phyloP scores from a whole-genome alignment of 2,797 vertebrate species.

The Apogon hyalosoma region DNA sequence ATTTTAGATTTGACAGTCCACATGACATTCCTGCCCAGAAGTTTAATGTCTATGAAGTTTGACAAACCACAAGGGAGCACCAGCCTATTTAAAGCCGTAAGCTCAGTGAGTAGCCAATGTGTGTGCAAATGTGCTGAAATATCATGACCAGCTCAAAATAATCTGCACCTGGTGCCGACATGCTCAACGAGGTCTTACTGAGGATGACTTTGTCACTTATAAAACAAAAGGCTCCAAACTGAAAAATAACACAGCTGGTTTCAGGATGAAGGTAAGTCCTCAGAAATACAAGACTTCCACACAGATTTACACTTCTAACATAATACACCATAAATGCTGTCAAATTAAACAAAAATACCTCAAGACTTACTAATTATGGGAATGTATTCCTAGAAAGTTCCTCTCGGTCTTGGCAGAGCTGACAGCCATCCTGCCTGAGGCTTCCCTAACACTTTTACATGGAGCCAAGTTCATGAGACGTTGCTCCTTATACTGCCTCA shows the following conservation, averaged over 20 bases:
- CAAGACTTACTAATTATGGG: slow-evolving; percentile 33
- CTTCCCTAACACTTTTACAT: slow-evolving; percentile 28
- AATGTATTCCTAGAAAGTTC: slow-evolving; percentile 65
- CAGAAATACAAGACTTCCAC: slow-evolving; percentile 20
- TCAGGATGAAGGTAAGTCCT: slow-evolving; percentile 33
- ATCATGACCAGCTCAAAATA: slow-evolving; percentile 82
- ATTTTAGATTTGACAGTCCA: slow-evolving; percentile 19
- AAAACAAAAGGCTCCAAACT: slow-evolving; percentile 68
- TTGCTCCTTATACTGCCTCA: slow-evolving; percentile 18
- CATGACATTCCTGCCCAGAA: slow-evolving; percentile 29
- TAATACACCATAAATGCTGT: not conserved
- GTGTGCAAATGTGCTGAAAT: slow-evolving; percentile 83
- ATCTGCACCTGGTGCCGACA: slow-evolving; percentile 84
- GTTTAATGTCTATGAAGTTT: slow-evolving; percentile 65
- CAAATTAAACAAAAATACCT: slow-evolving; percentile 3
- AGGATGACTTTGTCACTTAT: slow-evolving; percentile 75
- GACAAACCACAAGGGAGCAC: slow-evolving; percentile 75
- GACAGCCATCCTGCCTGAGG: slow-evolving; percentile 26
- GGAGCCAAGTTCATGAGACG: slow-evolving; percentile 45
- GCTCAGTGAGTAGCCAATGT: slow-evolving; percentile 71
- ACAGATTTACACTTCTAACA: not conserved
- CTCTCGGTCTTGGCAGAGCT: slow-evolving; percentile 31
- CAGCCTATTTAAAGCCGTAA: slow-evolving; percentile 81
- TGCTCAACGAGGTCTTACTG: slow-evolving; percentile 67
- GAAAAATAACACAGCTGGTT: slow-evolving; percentile 50